Evolutionary conservation across 2,888 invertebrate species (phyloP), one percentile per base, ranked within the genome.

Genomic region (Clunio marinus): DNA sequence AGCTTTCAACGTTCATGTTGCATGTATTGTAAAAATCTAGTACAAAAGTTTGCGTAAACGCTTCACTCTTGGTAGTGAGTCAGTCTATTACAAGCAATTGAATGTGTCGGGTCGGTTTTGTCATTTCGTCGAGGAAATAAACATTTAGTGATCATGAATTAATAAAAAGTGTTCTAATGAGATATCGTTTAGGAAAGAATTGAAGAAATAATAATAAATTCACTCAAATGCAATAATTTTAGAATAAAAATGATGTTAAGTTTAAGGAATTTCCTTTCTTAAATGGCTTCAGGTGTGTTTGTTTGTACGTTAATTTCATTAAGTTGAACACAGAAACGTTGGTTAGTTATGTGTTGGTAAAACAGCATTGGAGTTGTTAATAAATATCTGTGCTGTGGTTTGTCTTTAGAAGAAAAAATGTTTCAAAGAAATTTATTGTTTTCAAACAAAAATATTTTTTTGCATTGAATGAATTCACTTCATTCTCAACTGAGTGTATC

Each of bases 301-400:
- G 66, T 66, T 55, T 55, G 45, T 27, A 66, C 55, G 66, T 66
- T 66, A 55, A 66, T 66, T 66, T 46, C 46, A 55, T 63, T 45
- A 32, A 63, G 17, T 57, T 51, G 27, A 22, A 57, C 25, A 35
- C 10, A 63, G 4, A 63, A 24, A n/a, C 35, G 13, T 17, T 28
- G 55, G 22, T 55, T 2, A 20, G 28, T 66, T 32, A 7, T 27
- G 24, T 37, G 41, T 28, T 62, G 24, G 45, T 66, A 22, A n/a
- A 15, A 58, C 58, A 58, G 35, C 27, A 15, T 25, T 57, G 24
- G 25, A 57, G 25, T 51, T 57, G n/a, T 25, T 57, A 25, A 25
- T 57, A n/a, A n/a, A n/a, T n/a, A n/a, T n/a, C n/a, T n/a, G n/a
- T n/a, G n/a, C n/a, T 57, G 57, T 57, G 57, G 57, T 57, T 35